Evolutionary conservation across 2,888 invertebrate species (phyloP).

Genomic region (Spatulosminthurus flaviceps): DNA sequence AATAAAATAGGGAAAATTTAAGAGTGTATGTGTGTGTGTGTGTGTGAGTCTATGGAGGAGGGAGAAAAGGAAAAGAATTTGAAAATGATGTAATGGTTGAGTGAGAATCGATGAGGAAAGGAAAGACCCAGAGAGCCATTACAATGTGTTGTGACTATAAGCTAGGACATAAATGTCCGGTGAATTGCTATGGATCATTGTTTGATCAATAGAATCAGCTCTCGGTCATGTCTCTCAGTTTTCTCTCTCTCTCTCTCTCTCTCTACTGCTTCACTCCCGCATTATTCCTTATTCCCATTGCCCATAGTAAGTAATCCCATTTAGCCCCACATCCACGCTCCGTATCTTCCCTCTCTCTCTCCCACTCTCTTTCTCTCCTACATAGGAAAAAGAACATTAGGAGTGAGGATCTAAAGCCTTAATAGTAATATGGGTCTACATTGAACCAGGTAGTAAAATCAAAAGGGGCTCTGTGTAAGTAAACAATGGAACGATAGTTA

Average conservation of each 20-base stretch:
- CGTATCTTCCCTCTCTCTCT: not conserved
- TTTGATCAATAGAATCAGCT: conserved; percentile 41
- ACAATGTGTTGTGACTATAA: conserved; percentile 34
- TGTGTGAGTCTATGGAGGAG: not conserved
- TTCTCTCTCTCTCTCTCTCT: not conserved
- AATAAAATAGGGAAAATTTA: not conserved
- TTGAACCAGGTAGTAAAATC: too few relatives aligned
- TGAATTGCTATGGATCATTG: conserved; percentile 38
- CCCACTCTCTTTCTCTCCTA: not conserved
- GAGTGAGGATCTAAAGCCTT: too few relatives aligned
- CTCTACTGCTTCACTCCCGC: not conserved
- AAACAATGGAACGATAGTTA: too few relatives aligned
- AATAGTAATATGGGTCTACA: too few relatives aligned
- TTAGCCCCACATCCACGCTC: not conserved
- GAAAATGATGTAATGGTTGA: conserved; percentile 42
- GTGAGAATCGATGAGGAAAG: conserved; percentile 34
- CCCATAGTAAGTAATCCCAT: conserved; percentile 13
- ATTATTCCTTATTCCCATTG: too few relatives aligned
- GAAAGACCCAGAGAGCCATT: conserved; percentile 33
- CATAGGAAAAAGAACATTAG: not conserved
- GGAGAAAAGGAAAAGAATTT: conserved; percentile 21
- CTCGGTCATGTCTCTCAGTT: not conserved
- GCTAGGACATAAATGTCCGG: conserved; percentile 33
- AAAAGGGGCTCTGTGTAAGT: too few relatives aligned
- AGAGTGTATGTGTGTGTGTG: not conserved